Percentiles rank a stretch among this genome's conserved stretches.
These are phyloP conservation scores for Oophaga sylvatica DNA, from an alignment of 2,797 vertebrate genomes.

Conservation along the genomic window DNA sequence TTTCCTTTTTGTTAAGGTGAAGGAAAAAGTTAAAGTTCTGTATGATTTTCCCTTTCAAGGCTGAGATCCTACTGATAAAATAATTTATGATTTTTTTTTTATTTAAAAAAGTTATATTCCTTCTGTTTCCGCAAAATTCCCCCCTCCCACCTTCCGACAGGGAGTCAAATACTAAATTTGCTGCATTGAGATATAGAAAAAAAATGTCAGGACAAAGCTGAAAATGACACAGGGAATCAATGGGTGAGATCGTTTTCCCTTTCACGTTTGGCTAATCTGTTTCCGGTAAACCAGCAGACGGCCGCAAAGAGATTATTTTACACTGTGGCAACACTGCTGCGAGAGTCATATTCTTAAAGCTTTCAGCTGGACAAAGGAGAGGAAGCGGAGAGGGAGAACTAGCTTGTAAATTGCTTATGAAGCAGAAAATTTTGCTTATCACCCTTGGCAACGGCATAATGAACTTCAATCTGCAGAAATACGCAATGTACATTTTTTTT, in stretches of 20 bases:
- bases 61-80: constrained; percentile 4
- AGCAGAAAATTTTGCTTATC: constrained; percentile 46
- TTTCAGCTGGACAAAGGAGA: constrained; percentile 35
- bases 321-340: constrained; percentile 21
- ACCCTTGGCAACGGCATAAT: constrained; percentile 38
- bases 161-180: neutral
- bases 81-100: neutral
- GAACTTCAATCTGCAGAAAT: constrained; percentile 26
- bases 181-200: constrained; percentile 7
- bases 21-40: neutral
- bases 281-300: constrained; percentile 46
- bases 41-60: neutral
- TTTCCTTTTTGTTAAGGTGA: neutral
- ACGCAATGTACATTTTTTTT: neutral
- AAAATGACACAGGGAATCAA: constrained; percentile 49
- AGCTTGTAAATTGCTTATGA: constrained; percentile 35
- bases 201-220: constrained; percentile 47
- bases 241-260: constrained; percentile 36
- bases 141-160: neutral
- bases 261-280: constrained; percentile 46
- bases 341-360: constrained; percentile 30
- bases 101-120: constrained; percentile 11
- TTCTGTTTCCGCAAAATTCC: neutral
- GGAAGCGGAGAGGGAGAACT: constrained; percentile 13
- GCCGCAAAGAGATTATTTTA: constrained; percentile 49